Conservation (phyloP, 2,888 invertebrate genomes). For the Pediacus dermestoides region DNA sequence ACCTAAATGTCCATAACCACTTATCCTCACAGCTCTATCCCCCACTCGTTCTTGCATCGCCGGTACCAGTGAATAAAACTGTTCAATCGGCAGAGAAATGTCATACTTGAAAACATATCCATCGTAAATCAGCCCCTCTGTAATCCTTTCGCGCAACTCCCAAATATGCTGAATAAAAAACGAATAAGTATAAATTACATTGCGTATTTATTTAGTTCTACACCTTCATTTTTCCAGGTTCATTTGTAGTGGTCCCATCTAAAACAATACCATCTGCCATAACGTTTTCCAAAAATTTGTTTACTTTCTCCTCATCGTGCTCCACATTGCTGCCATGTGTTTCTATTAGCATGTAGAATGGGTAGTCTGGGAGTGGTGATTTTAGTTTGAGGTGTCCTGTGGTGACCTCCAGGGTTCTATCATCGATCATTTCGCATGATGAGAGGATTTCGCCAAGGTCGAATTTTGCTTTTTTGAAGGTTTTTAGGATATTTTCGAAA, state of each 20-base stretch:
- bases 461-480: constrained; percentile 70
- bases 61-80: constrained; percentile 83
- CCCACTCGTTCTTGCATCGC: constrained; percentile 65
- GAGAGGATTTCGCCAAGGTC: constrained; percentile 87
- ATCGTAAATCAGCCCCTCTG: constrained; percentile 69
- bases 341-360: constrained; percentile 84
- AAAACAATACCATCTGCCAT: constrained; percentile 68
- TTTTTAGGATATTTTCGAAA: constrained; percentile 74
- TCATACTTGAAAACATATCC: constrained; percentile 96
- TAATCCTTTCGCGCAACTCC: constrained; percentile 81
- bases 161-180: constrained; percentile 64
- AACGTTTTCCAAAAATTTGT: constrained; percentile 68
- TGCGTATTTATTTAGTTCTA: constrained; percentile 18
- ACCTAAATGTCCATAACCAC: constrained; percentile 96
- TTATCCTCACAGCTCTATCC: constrained; percentile 60
- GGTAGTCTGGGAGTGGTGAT: constrained; percentile 62
- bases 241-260: constrained; percentile 85
- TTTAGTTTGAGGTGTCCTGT: constrained; percentile 59
- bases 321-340: constrained; percentile 78
- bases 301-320: constrained; percentile 88
- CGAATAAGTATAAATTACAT: constrained; percentile 5
- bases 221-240: constrained; percentile 76
- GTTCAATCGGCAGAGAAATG: constrained; percentile 77
- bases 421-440: constrained; percentile 94
- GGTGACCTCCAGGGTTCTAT: constrained; percentile 64